These are phyloP conservation scores for Drosophila glabriapex DNA, from an alignment of 2,888 invertebrate genomes.

Conservation along the genomic window DNA sequence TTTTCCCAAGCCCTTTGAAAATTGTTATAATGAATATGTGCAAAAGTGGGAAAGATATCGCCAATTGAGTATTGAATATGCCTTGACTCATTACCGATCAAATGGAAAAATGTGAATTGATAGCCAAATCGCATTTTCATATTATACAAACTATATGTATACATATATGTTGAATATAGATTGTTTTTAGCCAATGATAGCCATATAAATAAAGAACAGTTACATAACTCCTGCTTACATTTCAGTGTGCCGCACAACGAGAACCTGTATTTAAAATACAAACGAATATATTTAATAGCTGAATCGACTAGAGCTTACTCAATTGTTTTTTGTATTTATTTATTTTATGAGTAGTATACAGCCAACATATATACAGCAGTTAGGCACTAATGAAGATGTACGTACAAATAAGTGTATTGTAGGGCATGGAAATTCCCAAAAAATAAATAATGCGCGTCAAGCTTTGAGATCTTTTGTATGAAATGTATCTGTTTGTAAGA, in stretches of 20 bases:
- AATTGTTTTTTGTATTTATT: not conserved
- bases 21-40: not conserved
- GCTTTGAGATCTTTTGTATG: slow-evolving; percentile 3
- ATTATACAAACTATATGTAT: not conserved
- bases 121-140: not conserved
- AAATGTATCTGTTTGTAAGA: not conserved
- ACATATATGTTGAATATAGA: not conserved
- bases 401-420: slow-evolving; percentile 1
- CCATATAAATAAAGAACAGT: not conserved
- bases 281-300: not conserved
- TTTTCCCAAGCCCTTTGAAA: not conserved
- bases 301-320: slow-evolving; percentile 13
- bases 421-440: slow-evolving; percentile 44
- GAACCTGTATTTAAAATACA: not conserved
- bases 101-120: not conserved
- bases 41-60: not conserved
- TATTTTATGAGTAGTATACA: not conserved
- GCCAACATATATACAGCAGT: not conserved
- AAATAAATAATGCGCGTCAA: slow-evolving; percentile 25
- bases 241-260: not conserved
- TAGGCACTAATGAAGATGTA: slow-evolving; percentile 4
- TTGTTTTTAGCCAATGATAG: not conserved
- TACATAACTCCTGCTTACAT: not conserved
- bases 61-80: not conserved
- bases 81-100: not conserved